These are phyloP conservation scores for Ommatoiulus sabulosus DNA, from an alignment of 2,888 invertebrate species.

Conservation along the genomic window DNA sequence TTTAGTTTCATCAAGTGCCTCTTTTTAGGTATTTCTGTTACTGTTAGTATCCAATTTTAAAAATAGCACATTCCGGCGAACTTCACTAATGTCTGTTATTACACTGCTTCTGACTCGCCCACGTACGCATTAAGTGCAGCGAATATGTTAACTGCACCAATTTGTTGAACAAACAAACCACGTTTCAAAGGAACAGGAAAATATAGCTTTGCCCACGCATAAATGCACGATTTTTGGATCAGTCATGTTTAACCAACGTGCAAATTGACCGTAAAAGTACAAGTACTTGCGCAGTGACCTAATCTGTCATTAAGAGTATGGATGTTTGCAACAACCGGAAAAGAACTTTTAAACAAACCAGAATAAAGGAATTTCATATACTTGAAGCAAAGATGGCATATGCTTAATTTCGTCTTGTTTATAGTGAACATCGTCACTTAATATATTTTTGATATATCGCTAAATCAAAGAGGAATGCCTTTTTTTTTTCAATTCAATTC, in stretches of 20 bases:
- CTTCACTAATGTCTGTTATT: not conserved
- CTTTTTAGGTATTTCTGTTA: not conserved
- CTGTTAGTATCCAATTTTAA: not conserved
- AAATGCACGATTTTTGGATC: not conserved
- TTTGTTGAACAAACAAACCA: constrained; percentile 8
- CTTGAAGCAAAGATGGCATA: too few relatives aligned
- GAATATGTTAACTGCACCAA: not conserved
- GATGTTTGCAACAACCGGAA: not conserved
- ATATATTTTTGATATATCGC: too few relatives aligned
- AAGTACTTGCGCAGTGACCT: not conserved
- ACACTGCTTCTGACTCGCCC: not conserved
- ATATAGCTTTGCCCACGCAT: not conserved
- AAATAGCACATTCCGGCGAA: not conserved
- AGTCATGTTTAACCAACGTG: not conserved
- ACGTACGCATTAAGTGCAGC: not conserved
- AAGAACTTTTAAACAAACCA: not conserved
- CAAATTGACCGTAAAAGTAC: not conserved
- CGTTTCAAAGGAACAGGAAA: not conserved
- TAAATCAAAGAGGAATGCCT: too few relatives aligned
- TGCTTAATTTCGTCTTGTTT: too few relatives aligned
- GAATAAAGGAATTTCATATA: too few relatives aligned
- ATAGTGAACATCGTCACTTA: too few relatives aligned
- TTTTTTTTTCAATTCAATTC: too few relatives aligned
- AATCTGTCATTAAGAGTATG: not conserved
- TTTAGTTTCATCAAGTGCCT: not conserved